Evolutionary conservation across 2,888 invertebrate species (phyloP).

Genomic region (Drosophila affinis): DNA sequence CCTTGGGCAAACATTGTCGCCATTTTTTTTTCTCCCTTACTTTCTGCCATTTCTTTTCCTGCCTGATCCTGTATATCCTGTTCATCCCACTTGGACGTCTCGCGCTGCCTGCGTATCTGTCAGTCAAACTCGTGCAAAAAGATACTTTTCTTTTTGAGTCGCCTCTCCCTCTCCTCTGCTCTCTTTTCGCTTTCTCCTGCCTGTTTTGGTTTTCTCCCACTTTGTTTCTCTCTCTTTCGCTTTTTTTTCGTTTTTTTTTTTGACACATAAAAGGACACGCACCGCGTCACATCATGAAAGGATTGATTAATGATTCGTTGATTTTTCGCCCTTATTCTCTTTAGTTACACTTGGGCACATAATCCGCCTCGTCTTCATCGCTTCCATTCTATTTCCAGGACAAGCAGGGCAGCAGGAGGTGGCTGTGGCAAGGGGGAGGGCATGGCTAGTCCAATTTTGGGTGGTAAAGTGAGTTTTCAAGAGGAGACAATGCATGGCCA

Average conservation of each 20-base stretch:
- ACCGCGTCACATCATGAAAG: conserved; percentile 84
- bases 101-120: conserved; percentile 52
- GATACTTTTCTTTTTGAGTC: conserved; percentile 65
- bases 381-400: conserved; percentile 49
- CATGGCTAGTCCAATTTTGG: conserved; percentile 54
- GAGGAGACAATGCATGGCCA: conserved; percentile 50
- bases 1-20: conserved; percentile 78
- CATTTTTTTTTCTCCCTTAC: conserved; percentile 71
- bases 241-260: conserved; percentile 62
- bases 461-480: conserved; percentile 75
- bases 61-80: conserved; percentile 40
- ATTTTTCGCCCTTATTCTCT: conserved; percentile 83
- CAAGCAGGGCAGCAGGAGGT: conserved; percentile 15
- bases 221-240: conserved; percentile 49
- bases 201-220: conserved; percentile 64
- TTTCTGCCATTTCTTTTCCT: conserved; percentile 38
- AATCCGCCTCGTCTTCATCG: conserved; percentile 78
- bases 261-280: conserved; percentile 83
- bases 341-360: conserved; percentile 82
- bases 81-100: conserved; percentile 41
- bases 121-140: conserved; percentile 69
- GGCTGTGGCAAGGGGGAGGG: conserved; percentile 1
- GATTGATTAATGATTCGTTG: conserved; percentile 83
- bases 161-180: conserved; percentile 36
- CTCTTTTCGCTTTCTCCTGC: conserved; percentile 56